Evolutionary conservation across 2,113 vertebrate species (phyloP), one percentile per base, ranked within the genome.

Genomic region (Eolophus roseicapilla): DNA sequence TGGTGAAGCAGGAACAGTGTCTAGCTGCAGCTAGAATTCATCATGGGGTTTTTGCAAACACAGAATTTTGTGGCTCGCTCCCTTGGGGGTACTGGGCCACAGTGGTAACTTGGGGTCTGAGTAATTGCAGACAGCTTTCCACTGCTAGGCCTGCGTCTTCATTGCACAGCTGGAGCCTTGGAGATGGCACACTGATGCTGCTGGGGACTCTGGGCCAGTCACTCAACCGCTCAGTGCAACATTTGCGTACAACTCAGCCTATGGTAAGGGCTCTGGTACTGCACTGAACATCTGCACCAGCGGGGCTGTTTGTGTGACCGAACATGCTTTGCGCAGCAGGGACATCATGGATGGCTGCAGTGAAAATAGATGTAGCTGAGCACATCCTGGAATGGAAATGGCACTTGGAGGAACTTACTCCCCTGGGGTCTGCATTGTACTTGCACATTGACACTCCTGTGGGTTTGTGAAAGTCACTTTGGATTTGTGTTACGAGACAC

Each of bases 241-340:
- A 3, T 43, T 21, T 29, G 18, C 2, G 0, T 50, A 53, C 0
- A 5, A 6, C 29, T 20, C 18, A 7, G 35, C 19, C 68, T 46
- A 25, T 2, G 2, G 8, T 15, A 21, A 46, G 41, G 53, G 39
- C 60, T 50, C 74, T 57, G 41, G 13, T 25, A 62, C 75, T 47
- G 62, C 79, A 10, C 27, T 5, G 64, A 67, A 16, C 73, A 55
- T 17, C 50, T 49, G 41, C 11, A 13, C 31, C 4, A 24, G 31
- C 50, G 10, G 19, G 21, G 31, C 50, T 31, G 8, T 47, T 46
- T 0, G 2, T 59, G 77, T n/a, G 13, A 44, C 69, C 50, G 43
- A 2, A 35, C 25, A 13, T 43, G 37, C 41, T 37, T 41, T 0
- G 1, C 6, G 5, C 67, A 41, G 39, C 43, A n/a, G 17, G 35